Conservation (phyloP, 1,140 invertebrate species). For the Aphelenchoides besseyi region DNA sequence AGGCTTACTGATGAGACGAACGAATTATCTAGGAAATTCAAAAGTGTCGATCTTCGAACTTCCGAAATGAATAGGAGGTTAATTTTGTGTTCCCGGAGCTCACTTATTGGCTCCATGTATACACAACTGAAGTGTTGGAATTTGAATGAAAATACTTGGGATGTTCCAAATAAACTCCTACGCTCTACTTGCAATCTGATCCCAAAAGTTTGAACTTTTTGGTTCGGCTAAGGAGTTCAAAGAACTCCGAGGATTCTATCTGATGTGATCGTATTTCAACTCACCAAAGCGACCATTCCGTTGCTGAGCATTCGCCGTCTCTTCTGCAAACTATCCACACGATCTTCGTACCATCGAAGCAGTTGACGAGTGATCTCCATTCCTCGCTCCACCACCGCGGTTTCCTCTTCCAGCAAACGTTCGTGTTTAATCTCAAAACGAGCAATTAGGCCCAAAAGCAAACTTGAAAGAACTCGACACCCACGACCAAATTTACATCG, state of each 20-base stretch:
- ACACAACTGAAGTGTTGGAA: conserved; percentile 7
- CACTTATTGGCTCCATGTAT: no score
- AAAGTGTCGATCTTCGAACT: no score
- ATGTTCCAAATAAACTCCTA: no score
- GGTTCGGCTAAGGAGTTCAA: no score
- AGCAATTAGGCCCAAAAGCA: no score
- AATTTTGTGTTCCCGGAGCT: not conserved
- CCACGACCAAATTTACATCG: not conserved
- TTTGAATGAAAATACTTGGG: no score
- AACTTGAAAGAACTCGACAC: not conserved
- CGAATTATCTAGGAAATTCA: not conserved
- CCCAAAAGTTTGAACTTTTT: no score
- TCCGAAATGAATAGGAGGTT: conserved; percentile 1
- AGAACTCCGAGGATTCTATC: no score
- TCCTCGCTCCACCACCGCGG: conserved; percentile 34
- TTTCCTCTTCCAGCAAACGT: conserved; percentile 47
- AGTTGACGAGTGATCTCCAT: conserved; percentile 35
- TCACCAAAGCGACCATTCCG: conserved; percentile 58
- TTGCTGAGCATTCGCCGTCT: conserved; percentile 44
- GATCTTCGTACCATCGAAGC: conserved; percentile 41
- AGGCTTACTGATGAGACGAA: not conserved
- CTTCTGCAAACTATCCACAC: conserved; percentile 48
- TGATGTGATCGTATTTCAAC: no score
- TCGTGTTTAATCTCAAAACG: conserved; percentile 52
- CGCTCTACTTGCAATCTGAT: no score